Base-by-base conservation (phyloP, 1,140 invertebrate genomes). In the Armadillidium nasatum region DNA sequence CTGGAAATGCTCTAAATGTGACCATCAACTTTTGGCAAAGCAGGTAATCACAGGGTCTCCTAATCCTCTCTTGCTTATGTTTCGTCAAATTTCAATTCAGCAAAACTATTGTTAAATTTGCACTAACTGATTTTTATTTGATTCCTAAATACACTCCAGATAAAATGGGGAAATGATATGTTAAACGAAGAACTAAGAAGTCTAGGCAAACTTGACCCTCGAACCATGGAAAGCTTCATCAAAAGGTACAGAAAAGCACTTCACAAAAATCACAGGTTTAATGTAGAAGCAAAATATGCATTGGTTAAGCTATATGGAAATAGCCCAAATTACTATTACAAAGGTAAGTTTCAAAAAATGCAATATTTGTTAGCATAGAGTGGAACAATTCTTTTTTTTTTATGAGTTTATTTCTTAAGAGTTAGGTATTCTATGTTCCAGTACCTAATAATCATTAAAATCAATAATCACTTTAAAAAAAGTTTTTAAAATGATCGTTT, bases 1-100 rank as follows among this genome's bases (percentile, higher is more conserved):
- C 4, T 91, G 90, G 90, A 87, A 87, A 77, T 91, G 90, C 83
- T 85, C 88, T 76, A 84, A 86, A 74, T 91, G 90, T 82, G 84
- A 86, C 43, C 85, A 88, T 73, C 84, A 83, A 67, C 85, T 89
- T 15, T 82, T 86, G 13, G 86, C 86, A n/a, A 87, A 88, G 21
- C 88, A 89, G 73, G 87, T 90, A 82, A 82, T 75, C 74, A 10
- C 0, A 70, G 11, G 2, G 33, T 33, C 6, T 33, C 33, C 1
- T 33, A 33, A 33, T 33, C 33, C 33, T 33, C 33, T 3, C 33
- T 33, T 33, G 6, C 33, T n/a, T n/a, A n/a, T n/a, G n/a, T n/a
- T n/a, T n/a, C n/a, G n/a, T n/a, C n/a, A n/a, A n/a, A n/a, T n/a
- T n/a, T n/a, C n/a, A n/a, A n/a, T n/a, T n/a, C n/a, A n/a, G n/a